These are phyloP conservation scores for Psilopogon haemacephalus DNA, from an alignment of 2,113 vertebrate species.

Conservation along the genomic window DNA sequence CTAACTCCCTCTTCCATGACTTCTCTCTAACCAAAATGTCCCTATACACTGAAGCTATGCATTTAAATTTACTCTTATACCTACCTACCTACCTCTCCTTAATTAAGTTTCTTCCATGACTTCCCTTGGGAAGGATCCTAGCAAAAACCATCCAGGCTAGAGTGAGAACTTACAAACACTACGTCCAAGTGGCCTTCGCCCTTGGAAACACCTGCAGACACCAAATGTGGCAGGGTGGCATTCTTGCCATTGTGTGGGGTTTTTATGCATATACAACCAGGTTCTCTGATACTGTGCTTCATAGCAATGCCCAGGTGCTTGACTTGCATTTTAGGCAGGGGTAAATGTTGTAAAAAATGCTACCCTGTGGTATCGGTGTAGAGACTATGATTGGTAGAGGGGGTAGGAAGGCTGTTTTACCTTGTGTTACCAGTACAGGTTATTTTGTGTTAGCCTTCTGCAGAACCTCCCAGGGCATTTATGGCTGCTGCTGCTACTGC, in stretches of 20 bases:
- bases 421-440: neutral
- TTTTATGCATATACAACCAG: fast-evolving
- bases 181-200: neutral
- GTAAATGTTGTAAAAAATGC: neutral
- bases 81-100: neutral
- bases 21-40: neutral
- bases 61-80: neutral
- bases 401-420: neutral
- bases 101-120: neutral
- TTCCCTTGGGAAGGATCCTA: neutral
- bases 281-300: neutral
- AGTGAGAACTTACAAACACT: neutral
- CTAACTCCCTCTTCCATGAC: neutral
- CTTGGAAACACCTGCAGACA: neutral
- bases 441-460: neutral
- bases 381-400: neutral
- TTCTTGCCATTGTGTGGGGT: neutral
- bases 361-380: neutral
- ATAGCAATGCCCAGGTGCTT: fast-evolving
- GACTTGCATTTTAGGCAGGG: neutral
- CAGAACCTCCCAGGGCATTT: neutral
- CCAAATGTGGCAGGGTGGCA: neutral
- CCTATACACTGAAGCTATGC: neutral
- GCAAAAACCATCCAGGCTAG: neutral
- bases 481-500: neutral